Base-by-base conservation (phyloP, 2,113 vertebrate genomes). In the Coracopsis vasa region DNA sequence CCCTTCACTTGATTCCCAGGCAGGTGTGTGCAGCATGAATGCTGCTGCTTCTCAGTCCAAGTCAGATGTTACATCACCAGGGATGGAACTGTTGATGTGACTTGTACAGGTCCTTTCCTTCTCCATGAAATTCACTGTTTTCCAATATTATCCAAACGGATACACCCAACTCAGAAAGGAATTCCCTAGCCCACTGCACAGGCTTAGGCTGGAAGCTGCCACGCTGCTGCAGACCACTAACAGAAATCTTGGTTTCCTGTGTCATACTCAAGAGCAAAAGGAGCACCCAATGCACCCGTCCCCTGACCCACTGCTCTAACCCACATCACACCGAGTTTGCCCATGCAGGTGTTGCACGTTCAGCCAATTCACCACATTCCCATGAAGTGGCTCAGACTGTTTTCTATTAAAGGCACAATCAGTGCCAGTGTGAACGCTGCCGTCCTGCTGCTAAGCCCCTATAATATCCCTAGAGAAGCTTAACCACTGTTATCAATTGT, bases 101-200 rank as follows among this genome's bases (percentile, higher is more conserved):
- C 42, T 62, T 56, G 47, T 14, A 25, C 0, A 0, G 16, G 25
- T 21, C 50, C n/a, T 23, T 25, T 2, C 25, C 51, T 74, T 39
- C 56, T 28, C 37, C 44, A 4, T 4, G 39, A 60, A 60, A 90
- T 58, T 7, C 35, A 16, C 23, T 5, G 2, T 19, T 89, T 62
- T 20, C 50, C 45, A 37, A 0, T 15, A 1, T 9, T 35, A 20
- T 12, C 66, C 39, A 47, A 35, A 81, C 0, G 0, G 21, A n/a
- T 7, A 17, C 18, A 20, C 12, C 13, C 11, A 17, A 16, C 13
- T 81, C 35, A 39, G 35, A 42, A n/a, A 44, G 16, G 37, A 39
- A 27, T 31, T 75, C 18, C 27, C 50, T 13, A 42, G 45, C 8
- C 7, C 6, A 2, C 19, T 28, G 53, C 37, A 2, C 21, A 23